Evolutionary conservation across 1,140 invertebrate species (phyloP).

Genomic region (Cherax quadricarinatus): DNA sequence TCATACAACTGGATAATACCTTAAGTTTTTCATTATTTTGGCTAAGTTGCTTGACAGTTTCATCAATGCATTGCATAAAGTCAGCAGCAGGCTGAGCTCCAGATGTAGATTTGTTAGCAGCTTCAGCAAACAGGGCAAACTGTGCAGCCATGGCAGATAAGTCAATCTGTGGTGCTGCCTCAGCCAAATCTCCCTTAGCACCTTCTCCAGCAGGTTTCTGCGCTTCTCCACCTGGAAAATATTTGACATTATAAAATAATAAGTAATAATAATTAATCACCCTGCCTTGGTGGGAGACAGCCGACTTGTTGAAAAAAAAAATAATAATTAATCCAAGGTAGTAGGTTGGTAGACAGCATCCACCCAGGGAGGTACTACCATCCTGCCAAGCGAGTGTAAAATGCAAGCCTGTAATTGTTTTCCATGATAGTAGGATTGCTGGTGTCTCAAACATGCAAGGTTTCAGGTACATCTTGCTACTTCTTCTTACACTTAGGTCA

Average conservation of each 20-base stretch:
- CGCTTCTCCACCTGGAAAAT: background rate
- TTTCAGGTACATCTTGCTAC: too few relatives aligned
- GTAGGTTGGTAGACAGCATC: too few relatives aligned
- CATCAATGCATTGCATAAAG: constrained; percentile 53
- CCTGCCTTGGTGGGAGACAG: too few relatives aligned
- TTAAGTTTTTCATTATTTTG: constrained; percentile 56
- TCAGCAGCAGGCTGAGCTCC: constrained; percentile 40
- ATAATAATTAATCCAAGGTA: too few relatives aligned
- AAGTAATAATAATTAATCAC: constrained; percentile 13
- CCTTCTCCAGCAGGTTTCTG: background rate
- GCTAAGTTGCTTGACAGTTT: constrained; percentile 53
- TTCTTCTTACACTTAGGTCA: too few relatives aligned
- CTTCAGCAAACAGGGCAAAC: constrained; percentile 67
- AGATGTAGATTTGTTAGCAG: constrained; percentile 29
- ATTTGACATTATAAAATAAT: background rate
- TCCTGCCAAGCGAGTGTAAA: too few relatives aligned
- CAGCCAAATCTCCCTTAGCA: background rate
- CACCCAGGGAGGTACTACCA: too few relatives aligned
- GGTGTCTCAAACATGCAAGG: too few relatives aligned
- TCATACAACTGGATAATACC: background rate
- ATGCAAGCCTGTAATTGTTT: too few relatives aligned
- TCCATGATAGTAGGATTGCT: too few relatives aligned
- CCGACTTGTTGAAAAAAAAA: too few relatives aligned
- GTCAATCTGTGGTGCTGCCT: constrained; percentile 2
- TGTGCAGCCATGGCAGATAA: constrained; percentile 51